phyloP scores from a whole-genome alignment of 2,113 vertebrate genomes.

The Anhinga rufa region DNA sequence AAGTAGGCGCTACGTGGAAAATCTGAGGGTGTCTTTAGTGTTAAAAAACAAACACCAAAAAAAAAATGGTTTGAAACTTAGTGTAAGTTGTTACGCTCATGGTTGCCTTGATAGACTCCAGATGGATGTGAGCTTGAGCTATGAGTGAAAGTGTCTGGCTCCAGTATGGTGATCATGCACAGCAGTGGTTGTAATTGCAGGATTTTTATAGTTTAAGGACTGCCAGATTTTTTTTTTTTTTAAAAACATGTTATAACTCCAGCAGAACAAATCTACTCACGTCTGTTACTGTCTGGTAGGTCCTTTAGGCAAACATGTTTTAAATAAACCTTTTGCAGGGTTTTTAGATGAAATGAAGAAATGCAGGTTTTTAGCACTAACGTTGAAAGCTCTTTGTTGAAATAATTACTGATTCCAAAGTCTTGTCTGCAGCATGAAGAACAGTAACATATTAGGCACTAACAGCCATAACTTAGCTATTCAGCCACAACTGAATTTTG shows the following conservation, averaged over 20 bases:
- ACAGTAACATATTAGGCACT: not conserved
- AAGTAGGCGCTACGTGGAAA: conserved; percentile 35
- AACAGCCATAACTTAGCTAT: not conserved
- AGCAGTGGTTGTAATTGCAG: conserved; percentile 84
- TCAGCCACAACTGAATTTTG: not conserved
- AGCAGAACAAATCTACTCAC: conserved; percentile 78
- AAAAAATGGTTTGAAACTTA: conserved; percentile 56
- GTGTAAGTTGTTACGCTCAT: conserved; percentile 73
- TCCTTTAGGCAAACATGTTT: conserved; percentile 75
- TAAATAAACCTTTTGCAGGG: conserved; percentile 65
- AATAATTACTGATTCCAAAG: conserved; percentile 32
- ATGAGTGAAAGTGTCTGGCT: conserved; percentile 87
- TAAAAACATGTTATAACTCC: conserved; percentile 69
- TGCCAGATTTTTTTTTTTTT: conserved; percentile 65
- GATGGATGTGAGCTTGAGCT: conserved; percentile 80
- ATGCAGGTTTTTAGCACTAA: conserved; percentile 41
- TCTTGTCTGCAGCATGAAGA: not conserved
- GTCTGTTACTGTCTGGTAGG: conserved; percentile 78
- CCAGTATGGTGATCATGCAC: conserved; percentile 81
- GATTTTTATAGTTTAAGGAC: conserved; percentile 80
- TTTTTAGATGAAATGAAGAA: conserved; percentile 61
- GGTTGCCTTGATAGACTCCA: conserved; percentile 89
- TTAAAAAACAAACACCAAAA: conserved; percentile 65
- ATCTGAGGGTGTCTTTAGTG: conserved; percentile 56
- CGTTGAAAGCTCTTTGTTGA: conserved; percentile 34